Evolutionary conservation across 1,140 invertebrate species (phyloP).

Genomic region (Gonatopus flavifemur): DNA sequence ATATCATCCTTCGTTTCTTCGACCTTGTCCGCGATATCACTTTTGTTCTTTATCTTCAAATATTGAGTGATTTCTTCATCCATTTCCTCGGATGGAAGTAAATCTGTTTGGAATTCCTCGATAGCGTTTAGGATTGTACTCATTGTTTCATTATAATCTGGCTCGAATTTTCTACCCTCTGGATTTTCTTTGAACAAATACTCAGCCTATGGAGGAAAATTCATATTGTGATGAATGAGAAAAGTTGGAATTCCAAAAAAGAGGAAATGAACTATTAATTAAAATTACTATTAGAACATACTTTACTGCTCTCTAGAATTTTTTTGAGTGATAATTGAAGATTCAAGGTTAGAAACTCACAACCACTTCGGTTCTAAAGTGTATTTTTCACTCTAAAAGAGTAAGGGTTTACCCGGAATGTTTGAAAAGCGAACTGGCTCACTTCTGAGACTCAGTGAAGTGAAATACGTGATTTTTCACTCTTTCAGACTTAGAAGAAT

Average conservation of each 20-base stretch:
- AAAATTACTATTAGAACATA: neutral
- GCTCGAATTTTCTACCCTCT: slow-evolving; percentile 60
- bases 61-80: neutral
- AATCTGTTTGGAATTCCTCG: slow-evolving; percentile 12
- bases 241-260: slow-evolving; percentile 1
- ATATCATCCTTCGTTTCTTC: too few species aligned
- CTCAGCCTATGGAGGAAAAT: slow-evolving; percentile 53
- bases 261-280: slow-evolving; percentile 1
- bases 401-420: too few species aligned
- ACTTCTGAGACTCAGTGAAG: too few species aligned
- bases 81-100: slow-evolving; percentile 20
- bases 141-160: slow-evolving; percentile 50
- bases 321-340: too few species aligned
- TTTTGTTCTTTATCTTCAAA: slow-evolving; percentile 5
- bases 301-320: neutral
- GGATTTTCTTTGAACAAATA: slow-evolving; percentile 62
- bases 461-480: too few species aligned
- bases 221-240: too few species aligned
- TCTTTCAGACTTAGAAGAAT: too few species aligned
- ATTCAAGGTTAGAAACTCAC: too few species aligned
- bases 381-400: too few species aligned
- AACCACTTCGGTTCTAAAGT: too few species aligned
- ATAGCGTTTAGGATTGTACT: slow-evolving; percentile 25
- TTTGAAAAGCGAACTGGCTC: too few species aligned
- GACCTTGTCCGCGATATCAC: too few species aligned